Base-by-base conservation (phyloP, 2,888 invertebrate genomes). In the Oligia latruncula region DNA sequence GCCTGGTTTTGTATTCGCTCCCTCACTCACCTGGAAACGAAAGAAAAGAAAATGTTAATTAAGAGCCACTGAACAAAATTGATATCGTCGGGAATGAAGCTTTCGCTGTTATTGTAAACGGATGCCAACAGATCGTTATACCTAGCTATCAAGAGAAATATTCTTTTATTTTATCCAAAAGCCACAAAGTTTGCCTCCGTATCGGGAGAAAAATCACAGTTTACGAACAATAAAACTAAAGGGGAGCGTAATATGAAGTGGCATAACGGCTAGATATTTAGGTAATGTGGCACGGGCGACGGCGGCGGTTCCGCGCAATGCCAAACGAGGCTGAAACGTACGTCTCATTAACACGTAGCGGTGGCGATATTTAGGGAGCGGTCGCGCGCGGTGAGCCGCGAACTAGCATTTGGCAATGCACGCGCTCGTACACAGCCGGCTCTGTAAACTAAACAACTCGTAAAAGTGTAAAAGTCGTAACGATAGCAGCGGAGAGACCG, bases 391-490 rank as follows among this genome's bases (percentile, higher is more conserved):
- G 96, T 95, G 95, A 96, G 95, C 96, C 96, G 95, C 96, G 96
- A 95, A 96, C 96, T 94, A 95, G 95, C 95, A 96, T 96, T 97
- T 97, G 96, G 96, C 96, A 97, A 94, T 93, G 94, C 92, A 90
- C 92, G 92, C 93, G 92, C 92, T 90, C 92, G 91, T 90, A 90
- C 94, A 92, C 95, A 94, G 93, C 94, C 93, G 93, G 95, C 93
- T 92, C 92, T 93, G 94, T 95, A 93, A 96, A 96, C 96, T 96
- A 96, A 96, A 96, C 96, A 96, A 96, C 95, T 96, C 96, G 96
- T 96, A 96, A 96, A 97, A 96, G 96, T 96, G 96, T 96, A 96
- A 96, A 96, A 97, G 94, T 96, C 95, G 95, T 96, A 96, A 95
- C 95, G 96, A 96, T 96, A 96, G 95, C 94, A 91, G 92, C 90